Evolutionary conservation across 2,113 vertebrate species (phyloP), one percentile per base, ranked within the genome.

Genomic region (Girardinichthys multiradiatus): DNA sequence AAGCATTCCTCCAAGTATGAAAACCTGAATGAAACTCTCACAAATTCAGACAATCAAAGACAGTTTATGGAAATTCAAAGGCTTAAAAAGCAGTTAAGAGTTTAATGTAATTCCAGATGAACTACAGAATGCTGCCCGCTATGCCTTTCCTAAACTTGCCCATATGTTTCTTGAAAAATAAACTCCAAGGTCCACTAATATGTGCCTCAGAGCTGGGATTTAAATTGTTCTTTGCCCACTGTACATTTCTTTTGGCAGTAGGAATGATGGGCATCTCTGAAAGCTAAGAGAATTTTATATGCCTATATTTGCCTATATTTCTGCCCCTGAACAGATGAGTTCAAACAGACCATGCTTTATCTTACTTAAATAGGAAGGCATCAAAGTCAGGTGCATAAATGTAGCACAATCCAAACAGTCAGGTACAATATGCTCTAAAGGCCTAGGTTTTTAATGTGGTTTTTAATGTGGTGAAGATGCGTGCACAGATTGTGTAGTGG

Each of bases 371-470:
- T 66, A 15, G 62, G 57, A 54, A 48, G 19, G 72, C 37, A 83
- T 86, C 70, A 85, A 89, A 79, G 74, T 72, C 59, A 57, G 62
- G 33, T 45, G 60, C 35, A 70, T 69, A 6, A 67, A 17, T 13
- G n/a, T 19, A 62, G 57, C 35, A 9, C 7, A 45, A 19, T 64
- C 6, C 30, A 70, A 1, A 48, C 13, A 57, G 29, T 58, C 65
- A 59, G 27, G 61, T n/a, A 60, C 74, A 79, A 74, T 75, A 8
- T 24, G 63, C 21, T 45, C 74, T n/a, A 69, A 33, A 64, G 83
- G 21, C n/a, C 48, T 63, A n/a, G 15, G 14, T 42, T 35, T 24
- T 29, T 21, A 59, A n/a, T n/a, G n/a, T n/a, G n/a, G n/a, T n/a
- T n/a, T n/a, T n/a, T 33, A 58, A n/a, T n/a, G 27, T 45, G 19